Conservation (phyloP, 2,888 invertebrate species). For the Trissonchulus latispiculum region DNA sequence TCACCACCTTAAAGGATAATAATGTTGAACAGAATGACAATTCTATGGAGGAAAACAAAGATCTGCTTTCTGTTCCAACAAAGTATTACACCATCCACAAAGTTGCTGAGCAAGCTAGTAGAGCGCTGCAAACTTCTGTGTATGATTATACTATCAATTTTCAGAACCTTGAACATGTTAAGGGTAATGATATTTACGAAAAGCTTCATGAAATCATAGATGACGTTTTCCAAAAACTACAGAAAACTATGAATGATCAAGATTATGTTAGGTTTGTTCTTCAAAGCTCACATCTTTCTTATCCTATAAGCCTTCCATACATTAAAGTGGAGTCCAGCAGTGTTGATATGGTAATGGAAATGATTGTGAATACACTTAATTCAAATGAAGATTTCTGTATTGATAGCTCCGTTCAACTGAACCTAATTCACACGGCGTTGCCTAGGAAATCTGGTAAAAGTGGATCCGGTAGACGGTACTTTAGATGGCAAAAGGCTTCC, state of each 20-base stretch:
- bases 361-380: not conserved
- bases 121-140: not conserved
- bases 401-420: not conserved
- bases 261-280: conserved; percentile 12
- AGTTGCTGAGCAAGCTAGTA: not conserved
- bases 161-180: not conserved
- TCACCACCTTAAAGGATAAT: too few species aligned
- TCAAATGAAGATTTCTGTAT: conserved; percentile 6
- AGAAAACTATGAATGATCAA: not conserved
- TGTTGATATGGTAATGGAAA: conserved; percentile 2
- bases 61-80: not conserved
- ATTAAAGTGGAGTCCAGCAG: not conserved
- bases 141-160: not conserved
- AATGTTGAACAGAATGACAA: not conserved
- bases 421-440: conserved; percentile 12
- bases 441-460: not conserved
- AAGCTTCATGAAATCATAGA: not conserved
- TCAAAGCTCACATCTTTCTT: not conserved
- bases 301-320: conserved; percentile 16
- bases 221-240: not conserved
- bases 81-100: not conserved
- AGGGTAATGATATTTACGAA: not conserved
- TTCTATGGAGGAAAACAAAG: too few species aligned
- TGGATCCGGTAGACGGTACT: not conserved
- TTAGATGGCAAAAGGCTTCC: not conserved